phyloP scores from a whole-genome alignment of 2,797 vertebrate species.

The Meriones psammophilus region DNA sequence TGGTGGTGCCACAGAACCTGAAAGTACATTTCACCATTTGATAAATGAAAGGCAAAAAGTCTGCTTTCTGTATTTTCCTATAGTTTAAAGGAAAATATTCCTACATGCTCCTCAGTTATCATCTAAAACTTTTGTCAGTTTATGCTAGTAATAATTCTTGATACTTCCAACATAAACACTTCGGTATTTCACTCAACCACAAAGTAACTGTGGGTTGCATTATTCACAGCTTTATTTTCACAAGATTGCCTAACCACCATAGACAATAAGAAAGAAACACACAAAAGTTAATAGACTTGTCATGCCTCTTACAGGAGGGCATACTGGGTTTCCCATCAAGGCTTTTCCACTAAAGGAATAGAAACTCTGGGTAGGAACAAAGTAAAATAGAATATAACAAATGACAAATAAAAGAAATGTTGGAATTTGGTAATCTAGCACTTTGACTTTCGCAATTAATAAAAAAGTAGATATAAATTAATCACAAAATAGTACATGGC shows the following conservation, averaged over 20 bases:
- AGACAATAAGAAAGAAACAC: not conserved
- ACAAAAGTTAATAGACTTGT: not conserved
- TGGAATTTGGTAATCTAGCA: not conserved
- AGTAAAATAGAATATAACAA: not conserved
- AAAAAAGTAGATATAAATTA: not conserved
- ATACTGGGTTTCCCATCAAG: not conserved
- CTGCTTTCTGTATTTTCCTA: not conserved
- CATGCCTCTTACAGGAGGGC: not conserved
- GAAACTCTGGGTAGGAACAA: not conserved
- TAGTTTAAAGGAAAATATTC: not conserved
- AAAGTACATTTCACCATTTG: not conserved
- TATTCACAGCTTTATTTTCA: not conserved
- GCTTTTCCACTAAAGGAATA: not conserved
- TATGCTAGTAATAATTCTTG: not conserved
- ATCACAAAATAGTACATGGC: not conserved
- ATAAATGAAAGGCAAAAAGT: not conserved
- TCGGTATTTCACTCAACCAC: no score
- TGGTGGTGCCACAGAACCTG: not conserved
- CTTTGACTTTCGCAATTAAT: not conserved
- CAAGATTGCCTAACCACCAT: not conserved
- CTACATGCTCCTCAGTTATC: not conserved
- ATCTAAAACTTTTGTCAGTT: not conserved
- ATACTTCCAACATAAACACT: not conserved
- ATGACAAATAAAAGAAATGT: not conserved
- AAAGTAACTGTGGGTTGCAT: not conserved